Conservation (phyloP, 2,113 vertebrate genomes). For the Anhinga anhinga region DNA sequence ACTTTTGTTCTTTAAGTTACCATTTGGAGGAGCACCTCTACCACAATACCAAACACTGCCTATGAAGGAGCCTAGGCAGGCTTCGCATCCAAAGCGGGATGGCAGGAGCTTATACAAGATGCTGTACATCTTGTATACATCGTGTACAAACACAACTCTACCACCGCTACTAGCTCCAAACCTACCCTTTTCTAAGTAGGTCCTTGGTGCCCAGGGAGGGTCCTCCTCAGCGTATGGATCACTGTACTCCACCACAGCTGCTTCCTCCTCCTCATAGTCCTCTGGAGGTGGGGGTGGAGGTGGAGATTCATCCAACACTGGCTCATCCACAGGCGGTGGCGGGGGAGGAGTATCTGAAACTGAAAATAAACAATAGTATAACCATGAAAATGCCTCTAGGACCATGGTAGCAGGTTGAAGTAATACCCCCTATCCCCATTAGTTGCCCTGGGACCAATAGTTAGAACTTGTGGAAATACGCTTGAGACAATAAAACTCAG, state of each 20-base stretch:
- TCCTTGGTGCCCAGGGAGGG: constrained; percentile 94
- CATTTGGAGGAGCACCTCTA: background rate
- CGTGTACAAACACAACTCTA: background rate
- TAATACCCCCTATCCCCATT: background rate
- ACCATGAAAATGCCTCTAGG: background rate
- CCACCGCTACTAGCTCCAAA: background rate
- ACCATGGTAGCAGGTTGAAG: background rate
- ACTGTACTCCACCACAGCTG: constrained; percentile 97
- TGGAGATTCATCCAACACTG: constrained; percentile 87
- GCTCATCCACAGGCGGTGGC: constrained; percentile 85
- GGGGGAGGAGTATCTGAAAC: constrained; percentile 93
- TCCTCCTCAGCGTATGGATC: constrained; percentile 98
- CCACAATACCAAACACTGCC: background rate
- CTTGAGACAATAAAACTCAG: background rate
- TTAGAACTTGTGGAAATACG: background rate
- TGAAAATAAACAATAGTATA: constrained; percentile 29
- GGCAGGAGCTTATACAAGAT: background rate
- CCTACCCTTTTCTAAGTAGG: constrained; percentile 91
- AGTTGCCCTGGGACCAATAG: background rate
- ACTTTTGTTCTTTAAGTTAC: background rate
- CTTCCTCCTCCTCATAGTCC: constrained; percentile 95
- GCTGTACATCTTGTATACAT: background rate
- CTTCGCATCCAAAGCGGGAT: background rate
- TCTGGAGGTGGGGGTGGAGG: constrained; percentile 92
- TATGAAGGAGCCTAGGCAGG: background rate